Conservation (phyloP, 2,113 vertebrate genomes). For the Psilopsiagon aymara region DNA sequence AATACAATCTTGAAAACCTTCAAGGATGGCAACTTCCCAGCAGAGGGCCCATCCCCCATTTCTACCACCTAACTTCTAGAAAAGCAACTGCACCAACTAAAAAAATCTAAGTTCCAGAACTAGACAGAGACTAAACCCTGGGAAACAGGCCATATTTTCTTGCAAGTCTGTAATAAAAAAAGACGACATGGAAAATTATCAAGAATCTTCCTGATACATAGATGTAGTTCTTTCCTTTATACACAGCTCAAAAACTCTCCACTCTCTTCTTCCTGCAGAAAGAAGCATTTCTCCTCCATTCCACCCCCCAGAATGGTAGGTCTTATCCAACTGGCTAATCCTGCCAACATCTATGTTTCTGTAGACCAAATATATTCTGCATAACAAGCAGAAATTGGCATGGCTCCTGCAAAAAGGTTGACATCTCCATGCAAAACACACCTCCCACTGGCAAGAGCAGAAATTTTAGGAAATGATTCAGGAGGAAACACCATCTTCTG, state of each 20-base stretch:
- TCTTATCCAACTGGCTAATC: not conserved
- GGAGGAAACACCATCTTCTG: not conserved
- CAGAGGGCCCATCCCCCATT: rapidly evolving
- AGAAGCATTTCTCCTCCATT: not conserved
- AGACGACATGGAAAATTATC: rapidly evolving
- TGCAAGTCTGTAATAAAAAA: not conserved
- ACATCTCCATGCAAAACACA: not conserved
- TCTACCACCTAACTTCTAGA: not conserved
- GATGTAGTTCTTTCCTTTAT: not conserved
- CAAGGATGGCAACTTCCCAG: not conserved
- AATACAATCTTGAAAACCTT: not conserved
- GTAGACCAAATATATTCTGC: not conserved
- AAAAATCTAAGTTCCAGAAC: not conserved
- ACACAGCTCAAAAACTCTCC: not conserved
- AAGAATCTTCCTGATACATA: not conserved
- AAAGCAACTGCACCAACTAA: not conserved
- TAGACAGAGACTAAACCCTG: not conserved
- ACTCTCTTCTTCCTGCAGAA: not conserved
- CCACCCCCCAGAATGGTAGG: not conserved
- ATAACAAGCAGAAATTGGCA: not conserved
- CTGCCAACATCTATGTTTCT: not conserved
- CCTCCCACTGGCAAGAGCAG: not conserved
- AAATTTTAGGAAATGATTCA: rapidly evolving
- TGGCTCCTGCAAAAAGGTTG: not conserved
- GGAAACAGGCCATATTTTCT: not conserved